Evolutionary conservation across 1,140 invertebrate genomes (phyloP).

Genomic region (Pogonognathellus flavescens): DNA sequence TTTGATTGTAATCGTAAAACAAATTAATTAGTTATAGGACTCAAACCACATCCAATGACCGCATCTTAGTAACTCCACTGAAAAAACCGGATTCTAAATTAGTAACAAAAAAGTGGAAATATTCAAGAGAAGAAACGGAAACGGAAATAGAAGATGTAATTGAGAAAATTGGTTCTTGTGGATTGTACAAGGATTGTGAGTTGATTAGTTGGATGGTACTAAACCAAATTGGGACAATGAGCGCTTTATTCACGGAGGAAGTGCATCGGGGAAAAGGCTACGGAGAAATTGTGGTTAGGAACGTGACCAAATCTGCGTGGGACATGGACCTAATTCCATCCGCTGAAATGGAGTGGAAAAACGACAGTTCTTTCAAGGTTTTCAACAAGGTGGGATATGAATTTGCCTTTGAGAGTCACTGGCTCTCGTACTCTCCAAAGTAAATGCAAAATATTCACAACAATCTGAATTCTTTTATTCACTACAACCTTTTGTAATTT

Average conservation of each 20-base stretch:
- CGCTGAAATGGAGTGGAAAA: background rate
- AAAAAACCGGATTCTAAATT: background rate
- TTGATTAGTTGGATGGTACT: conserved; percentile 12
- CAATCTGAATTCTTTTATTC: no score
- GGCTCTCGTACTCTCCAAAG: background rate
- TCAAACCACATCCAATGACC: background rate
- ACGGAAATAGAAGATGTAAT: background rate
- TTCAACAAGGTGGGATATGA: conserved; percentile 11
- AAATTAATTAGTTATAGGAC: background rate
- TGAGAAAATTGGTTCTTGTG: background rate
- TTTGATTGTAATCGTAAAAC: no score
- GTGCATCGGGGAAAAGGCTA: conserved; percentile 2
- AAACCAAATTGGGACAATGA: conserved; percentile 17
- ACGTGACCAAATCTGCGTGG: background rate
- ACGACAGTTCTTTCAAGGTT: background rate
- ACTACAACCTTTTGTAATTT: no score
- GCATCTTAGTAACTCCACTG: background rate
- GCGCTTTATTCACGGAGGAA: background rate
- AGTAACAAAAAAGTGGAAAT: background rate
- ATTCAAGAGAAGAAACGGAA: background rate
- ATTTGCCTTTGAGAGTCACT: background rate
- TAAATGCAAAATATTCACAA: no score
- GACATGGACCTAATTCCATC: conserved; percentile 1
- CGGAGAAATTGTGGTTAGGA: background rate
- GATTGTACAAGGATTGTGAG: background rate